Base-by-base conservation (phyloP, 2,888 invertebrate species). In the Prenolepis imparis region DNA sequence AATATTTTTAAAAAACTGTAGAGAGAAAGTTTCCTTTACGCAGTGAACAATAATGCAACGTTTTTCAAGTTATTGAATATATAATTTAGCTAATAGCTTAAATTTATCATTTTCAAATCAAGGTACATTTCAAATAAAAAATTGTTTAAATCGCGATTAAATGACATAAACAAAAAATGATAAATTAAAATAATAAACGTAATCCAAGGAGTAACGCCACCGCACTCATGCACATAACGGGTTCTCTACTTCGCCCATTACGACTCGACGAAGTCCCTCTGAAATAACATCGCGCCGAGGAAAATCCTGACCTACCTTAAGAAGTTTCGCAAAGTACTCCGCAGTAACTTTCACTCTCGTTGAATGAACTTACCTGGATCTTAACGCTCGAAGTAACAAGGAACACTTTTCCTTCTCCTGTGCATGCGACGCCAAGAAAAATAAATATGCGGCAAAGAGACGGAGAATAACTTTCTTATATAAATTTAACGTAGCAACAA, bases 231-330 rank as follows among this genome's bases (percentile, higher is more conserved):
- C 55, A 68, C 82, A 57, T 66, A 82, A 72, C 78, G 41, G 64
- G 66, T 82, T 81, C 77, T 83, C 67, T 82, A 70, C 63, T 84
- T 84, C 59, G 66, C 82, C 88, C 86, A 89, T 86, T 86, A 86
- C 85, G 72, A 85, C 81, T 84, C 74, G 84, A 61, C 78, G 57
- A 72, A 84, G 86, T 87, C 88, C 85, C 87, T 88, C 86, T 87
- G 87, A 90, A 90, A 90, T 90, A 89, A 89, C 88, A 89, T 87
- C 87, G 88, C 84, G 83, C 84, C 73, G 84, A 84, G 86, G 88
- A 89, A 88, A 88, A 75, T 86, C 88, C 90, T 90, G 90, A 90
- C 90, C 90, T 88, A 90, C 90, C 90, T 90, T 87, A 90, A 89
- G 87, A 90, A 90, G 84, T 90, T 90, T 88, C 86, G 87, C 86